Conservation (phyloP, 2,888 invertebrate genomes). For the Nomada ruficornis region DNA sequence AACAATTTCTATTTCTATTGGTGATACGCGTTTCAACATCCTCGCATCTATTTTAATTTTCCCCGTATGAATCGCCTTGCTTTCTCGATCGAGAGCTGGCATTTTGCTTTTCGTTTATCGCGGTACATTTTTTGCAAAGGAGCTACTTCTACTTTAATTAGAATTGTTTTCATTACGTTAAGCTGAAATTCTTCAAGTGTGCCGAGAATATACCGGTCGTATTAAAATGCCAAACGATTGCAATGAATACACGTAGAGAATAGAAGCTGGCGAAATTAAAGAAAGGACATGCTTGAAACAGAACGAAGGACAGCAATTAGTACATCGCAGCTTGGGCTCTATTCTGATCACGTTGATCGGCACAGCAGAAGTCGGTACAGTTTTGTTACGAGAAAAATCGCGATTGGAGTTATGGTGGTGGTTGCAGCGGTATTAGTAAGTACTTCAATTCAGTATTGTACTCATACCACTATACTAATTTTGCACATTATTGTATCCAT, state of each 20-base stretch:
- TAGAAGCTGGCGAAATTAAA: slow-evolving; percentile 34
- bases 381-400: slow-evolving; percentile 77
- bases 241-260: slow-evolving; percentile 57
- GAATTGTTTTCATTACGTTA: background rate
- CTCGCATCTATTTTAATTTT: background rate
- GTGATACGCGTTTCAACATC: background rate
- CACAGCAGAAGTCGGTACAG: slow-evolving; percentile 78
- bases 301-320: slow-evolving; percentile 81
- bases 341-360: slow-evolving; percentile 80
- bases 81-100: background rate
- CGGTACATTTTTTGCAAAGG: background rate
- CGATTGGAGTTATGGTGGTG: slow-evolving; percentile 81
- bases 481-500: no score
- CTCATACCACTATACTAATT: no score
- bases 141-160: background rate
- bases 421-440: slow-evolving; percentile 81
- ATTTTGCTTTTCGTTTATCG: background rate
- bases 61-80: background rate
- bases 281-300: slow-evolving; percentile 77
- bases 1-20: background rate
- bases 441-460: slow-evolving; percentile 20
- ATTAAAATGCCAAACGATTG: slow-evolving; percentile 21
- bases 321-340: slow-evolving; percentile 82
- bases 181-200: slow-evolving; percentile 16
- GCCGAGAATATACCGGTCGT: slow-evolving; percentile 41